Percentiles rank a stretch among this genome's conserved stretches.
Evolutionary conservation across 2,113 vertebrate species (phyloP).

Genomic region (Callocephalon fimbriatum): DNA sequence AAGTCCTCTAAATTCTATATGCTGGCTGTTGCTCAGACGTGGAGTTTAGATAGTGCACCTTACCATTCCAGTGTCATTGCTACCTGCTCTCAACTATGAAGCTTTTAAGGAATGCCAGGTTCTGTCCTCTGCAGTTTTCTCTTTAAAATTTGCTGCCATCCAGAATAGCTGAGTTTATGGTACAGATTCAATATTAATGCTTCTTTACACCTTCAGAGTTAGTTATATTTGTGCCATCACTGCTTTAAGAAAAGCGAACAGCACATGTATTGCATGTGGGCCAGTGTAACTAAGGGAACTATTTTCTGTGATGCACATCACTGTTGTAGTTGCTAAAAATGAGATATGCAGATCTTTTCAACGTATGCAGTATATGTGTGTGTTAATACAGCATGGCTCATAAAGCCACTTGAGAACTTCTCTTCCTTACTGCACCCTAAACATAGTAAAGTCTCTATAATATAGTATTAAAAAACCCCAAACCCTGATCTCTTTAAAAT

Average conservation of each 20-base stretch:
- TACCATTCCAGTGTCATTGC: accelerated
- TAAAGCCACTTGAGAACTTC: background rate
- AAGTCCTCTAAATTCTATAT: background rate
- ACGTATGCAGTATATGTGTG: accelerated
- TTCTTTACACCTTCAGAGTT: background rate
- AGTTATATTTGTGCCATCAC: background rate
- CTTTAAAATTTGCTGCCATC: background rate
- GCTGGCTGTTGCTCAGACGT: background rate
- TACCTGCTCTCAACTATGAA: accelerated
- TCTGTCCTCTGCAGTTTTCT: background rate
- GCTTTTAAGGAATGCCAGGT: background rate
- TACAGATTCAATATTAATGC: background rate
- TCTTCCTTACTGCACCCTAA: background rate
- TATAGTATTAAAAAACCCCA: background rate
- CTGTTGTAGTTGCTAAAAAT: background rate
- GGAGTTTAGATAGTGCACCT: background rate
- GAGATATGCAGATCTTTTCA: background rate
- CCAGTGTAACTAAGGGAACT: background rate
- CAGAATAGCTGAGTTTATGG: background rate
- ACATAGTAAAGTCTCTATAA: background rate
- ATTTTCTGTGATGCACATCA: background rate
- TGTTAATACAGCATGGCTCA: accelerated
- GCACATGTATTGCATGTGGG: background rate
- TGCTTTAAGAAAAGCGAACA: background rate
- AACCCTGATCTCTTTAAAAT: background rate